Percentiles rank a stretch among this genome's conserved stretches.
Evolutionary conservation across 2,888 invertebrate species (phyloP).

Genomic region (Hirtodrosophila trivittata): DNA sequence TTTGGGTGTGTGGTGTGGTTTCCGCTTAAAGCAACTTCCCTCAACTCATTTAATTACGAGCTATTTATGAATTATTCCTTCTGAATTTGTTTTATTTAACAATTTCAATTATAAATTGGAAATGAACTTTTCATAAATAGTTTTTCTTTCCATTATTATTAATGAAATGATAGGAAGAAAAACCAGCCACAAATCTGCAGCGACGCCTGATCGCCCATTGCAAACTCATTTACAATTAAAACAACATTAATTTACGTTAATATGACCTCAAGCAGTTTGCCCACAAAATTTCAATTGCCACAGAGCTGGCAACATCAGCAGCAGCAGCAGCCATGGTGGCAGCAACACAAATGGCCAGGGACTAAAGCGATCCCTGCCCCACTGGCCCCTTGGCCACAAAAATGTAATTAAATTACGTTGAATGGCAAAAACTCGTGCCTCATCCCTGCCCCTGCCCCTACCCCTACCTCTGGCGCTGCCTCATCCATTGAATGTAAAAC

Average conservation of each 20-base stretch:
- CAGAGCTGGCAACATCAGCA: constrained; percentile 20
- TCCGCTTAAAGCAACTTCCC: too few species aligned
- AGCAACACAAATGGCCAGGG: constrained; percentile 34
- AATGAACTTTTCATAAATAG: too few species aligned
- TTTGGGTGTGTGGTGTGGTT: neutral
- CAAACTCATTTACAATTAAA: constrained; percentile 78
- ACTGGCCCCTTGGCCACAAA: constrained; percentile 54
- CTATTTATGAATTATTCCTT: neutral
- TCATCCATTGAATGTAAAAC: constrained; percentile 41
- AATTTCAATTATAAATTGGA: too few species aligned
- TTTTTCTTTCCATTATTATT: too few species aligned
- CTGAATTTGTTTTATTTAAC: too few species aligned
- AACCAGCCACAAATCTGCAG: neutral
- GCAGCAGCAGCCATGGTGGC: neutral
- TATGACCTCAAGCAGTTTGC: constrained; percentile 76
- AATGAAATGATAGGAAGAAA: too few species aligned
- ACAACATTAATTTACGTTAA: constrained; percentile 77
- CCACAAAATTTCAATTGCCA: constrained; percentile 67
- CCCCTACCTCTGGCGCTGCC: neutral
- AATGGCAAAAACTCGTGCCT: constrained; percentile 46
- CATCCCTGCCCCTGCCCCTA: neutral
- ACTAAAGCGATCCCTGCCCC: constrained; percentile 17
- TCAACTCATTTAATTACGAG: neutral
- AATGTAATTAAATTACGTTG: constrained; percentile 79
- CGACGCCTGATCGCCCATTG: constrained; percentile 40